Base-by-base conservation (phyloP, 2,888 invertebrate species). In the Macrosoma leucophasiata region DNA sequence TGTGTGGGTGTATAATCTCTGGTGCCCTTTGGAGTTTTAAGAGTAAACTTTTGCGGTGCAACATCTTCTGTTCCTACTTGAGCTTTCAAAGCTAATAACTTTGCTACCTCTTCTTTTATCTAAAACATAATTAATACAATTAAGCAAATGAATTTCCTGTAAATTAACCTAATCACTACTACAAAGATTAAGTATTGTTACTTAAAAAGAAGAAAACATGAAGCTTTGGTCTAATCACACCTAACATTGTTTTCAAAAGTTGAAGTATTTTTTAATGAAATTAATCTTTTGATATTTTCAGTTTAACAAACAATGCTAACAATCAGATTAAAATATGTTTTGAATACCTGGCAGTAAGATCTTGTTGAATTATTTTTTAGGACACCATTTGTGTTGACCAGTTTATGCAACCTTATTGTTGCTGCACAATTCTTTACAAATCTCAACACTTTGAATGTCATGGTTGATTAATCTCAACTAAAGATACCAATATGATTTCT, bases 1-100 rank as follows among this genome's bases (percentile, higher is more conserved):
- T 98, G 97, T 54, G 93, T 91, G 0, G 98, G 96, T 38, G 89
- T 91, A 79, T 95, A 98, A 69, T 99, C 99, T 36, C 97, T 86
- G 0, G 98, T 98, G 3, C 98, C 95, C 73, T 96, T 97, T 0
- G 96, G 91, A 0, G 95, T 95, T 79, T 97, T 97, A 32, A 96
- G 90, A 1, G 88, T 89, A 61, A 95, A 93, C 73, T 95, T 96
- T 51, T 91, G 91, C n/a, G 84, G 82, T 4, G 75, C 77, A 1
- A 63, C 76, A 67, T 90, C 90, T 54, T 86, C 86, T 25, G 79
- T 72, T 1, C 74, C 81, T 2, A 95, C 66, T 57, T 92, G 89
- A 2, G 91, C 88, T 82, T 96, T 97, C 22, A 96, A 70, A 32
- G 91, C 90, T 45, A 95, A 71, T 31, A 97, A 82, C 61, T 93